A percentile compares a stretch with the other conserved stretches of the same genome.
phyloP scores from a whole-genome alignment of 2,888 invertebrate species.

The Monochamus alternatus region DNA sequence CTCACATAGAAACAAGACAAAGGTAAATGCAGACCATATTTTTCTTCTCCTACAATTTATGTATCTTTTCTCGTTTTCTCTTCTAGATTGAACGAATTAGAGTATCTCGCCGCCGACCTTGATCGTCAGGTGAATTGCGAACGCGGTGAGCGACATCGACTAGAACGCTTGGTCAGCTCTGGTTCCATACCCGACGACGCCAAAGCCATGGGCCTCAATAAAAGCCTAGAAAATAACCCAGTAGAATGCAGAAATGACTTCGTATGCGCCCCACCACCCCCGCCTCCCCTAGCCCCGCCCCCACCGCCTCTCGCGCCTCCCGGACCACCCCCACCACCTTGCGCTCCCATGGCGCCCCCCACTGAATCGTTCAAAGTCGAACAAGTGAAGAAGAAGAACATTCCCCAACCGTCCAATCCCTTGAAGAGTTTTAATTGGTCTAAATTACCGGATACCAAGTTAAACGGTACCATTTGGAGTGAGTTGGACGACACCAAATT shows the following conservation, averaged over 20 bases:
- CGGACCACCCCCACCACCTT: slow-evolving; percentile 76
- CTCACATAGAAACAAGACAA: slow-evolving; percentile 90
- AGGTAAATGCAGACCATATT: slow-evolving; percentile 33
- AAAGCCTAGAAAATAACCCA: slow-evolving; percentile 58
- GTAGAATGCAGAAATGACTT: slow-evolving; percentile 56
- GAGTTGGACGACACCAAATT: slow-evolving; percentile 94
- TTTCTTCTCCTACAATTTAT: too few species aligned
- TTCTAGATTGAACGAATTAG: slow-evolving; percentile 71
- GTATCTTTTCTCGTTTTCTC: not conserved
- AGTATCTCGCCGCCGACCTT: slow-evolving; percentile 72
- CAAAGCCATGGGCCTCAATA: slow-evolving; percentile 78
- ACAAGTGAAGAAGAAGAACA: slow-evolving; percentile 86
- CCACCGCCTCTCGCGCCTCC: slow-evolving; percentile 76
- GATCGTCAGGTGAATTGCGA: slow-evolving; percentile 81
- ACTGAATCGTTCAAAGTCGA: slow-evolving; percentile 74
- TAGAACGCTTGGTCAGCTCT: slow-evolving; percentile 90
- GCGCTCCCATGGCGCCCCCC: slow-evolving; percentile 77
- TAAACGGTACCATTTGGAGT: slow-evolving; percentile 96
- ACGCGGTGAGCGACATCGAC: slow-evolving; percentile 84
- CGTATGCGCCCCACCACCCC: slow-evolving; percentile 66
- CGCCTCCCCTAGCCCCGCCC: slow-evolving; percentile 67
- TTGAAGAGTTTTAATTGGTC: slow-evolving; percentile 99
- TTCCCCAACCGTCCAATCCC: slow-evolving; percentile 93
- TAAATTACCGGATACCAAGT: slow-evolving; percentile 91
- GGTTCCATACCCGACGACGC: slow-evolving; percentile 96